Base-by-base conservation (phyloP, 2,888 invertebrate species). In the Rhimphoctona megacephalus region DNA sequence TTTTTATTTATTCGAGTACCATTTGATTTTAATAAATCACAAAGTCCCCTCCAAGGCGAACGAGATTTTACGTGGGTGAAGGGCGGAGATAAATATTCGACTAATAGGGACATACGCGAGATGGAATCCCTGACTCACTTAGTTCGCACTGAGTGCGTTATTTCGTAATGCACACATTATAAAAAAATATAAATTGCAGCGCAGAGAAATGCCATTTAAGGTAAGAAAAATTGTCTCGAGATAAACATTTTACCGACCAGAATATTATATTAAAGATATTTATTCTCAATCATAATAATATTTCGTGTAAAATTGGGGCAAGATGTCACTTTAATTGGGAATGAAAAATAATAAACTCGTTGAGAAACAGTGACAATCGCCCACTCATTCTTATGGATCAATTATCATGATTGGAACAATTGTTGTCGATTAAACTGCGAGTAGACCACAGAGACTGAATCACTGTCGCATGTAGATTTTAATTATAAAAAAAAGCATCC, bases 91-190 rank as follows among this genome's bases (percentile, higher is more conserved):
- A 74, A 22, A 66, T 77, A 77, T 81, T 73, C 54, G 33, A 72
- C 66, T 22, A 72, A 77, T 66, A 61, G 77, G 49, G 61, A 77
- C 43, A 72, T 52, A 17, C 43, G 67, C 17, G 39, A 78, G 52
- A 74, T 67, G 70, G 70, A 82, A 83, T 52, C 54, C 52, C 83
- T 83, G 86, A 80, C 76, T 83, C 86, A 83, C 83, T 83, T 70
- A 77, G 69, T 83, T 83, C 80, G 83, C 79, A 74, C 46, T 25
- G 64, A 54, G 69, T 46, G 43, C 19, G 52, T 11, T 30, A 77
- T 83, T 86, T 86, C 86, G 83, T 83, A 86, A 86, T 79, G 36
- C 49, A 43, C 54, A 39, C 61, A 43, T 85, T 39, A 80, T 86
- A 76, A 83, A 76, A 83, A 74, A 57, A 83, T 77, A 77, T 74